Base-by-base conservation (phyloP, 92 coral and sea anemone species). In the Diadumene lineata region DNA sequence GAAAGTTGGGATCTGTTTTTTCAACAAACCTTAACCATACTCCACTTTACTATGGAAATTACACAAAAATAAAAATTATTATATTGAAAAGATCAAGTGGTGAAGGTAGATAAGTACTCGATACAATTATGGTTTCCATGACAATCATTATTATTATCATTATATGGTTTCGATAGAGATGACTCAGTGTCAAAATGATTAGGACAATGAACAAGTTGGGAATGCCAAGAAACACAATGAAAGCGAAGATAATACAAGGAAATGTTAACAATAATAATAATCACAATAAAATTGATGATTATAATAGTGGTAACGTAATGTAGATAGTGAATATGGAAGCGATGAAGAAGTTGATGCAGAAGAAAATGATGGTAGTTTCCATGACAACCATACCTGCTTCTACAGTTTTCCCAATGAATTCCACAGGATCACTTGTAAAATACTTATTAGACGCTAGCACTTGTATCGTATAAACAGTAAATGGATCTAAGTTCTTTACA, bases 361-460 rank as follows among this genome's bases (percentile, higher is more conserved):
- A n/a, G n/a, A n/a, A n/a, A 6, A 38, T 4, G 48, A 38, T 38
- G 48, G 48, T 38, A 13, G 6, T 38, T 38, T 6, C 13, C 7
- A 38, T 38, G 13, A 38, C 48, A 38, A 61, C 13, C 85, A 71
- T 64, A 91, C 97, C 82, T 74, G 86, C 82, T 68, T 67, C 89
- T 19, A 53, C 24, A 0, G 97, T 91, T 74, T 6, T 56, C 28
- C 67, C 69, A 7, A 0, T 34, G 0, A 75, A 58, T 10, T 31
- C 61, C 18, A 56, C 70, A 32, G 75, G 70, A 6, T 78, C 84
- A 68, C 97, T 85, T 7, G 88, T 73, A 34, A 91, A 79, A 69
- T 85, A 79, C 31, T 79, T 21, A 55, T 88, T 91, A 19, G 90
- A 64, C 0, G 86, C 93, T 29, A 51, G 34, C n/a, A 91, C 56